Base-by-base conservation (phyloP, 1,140 invertebrate species). In the Calycopis cecrops region DNA sequence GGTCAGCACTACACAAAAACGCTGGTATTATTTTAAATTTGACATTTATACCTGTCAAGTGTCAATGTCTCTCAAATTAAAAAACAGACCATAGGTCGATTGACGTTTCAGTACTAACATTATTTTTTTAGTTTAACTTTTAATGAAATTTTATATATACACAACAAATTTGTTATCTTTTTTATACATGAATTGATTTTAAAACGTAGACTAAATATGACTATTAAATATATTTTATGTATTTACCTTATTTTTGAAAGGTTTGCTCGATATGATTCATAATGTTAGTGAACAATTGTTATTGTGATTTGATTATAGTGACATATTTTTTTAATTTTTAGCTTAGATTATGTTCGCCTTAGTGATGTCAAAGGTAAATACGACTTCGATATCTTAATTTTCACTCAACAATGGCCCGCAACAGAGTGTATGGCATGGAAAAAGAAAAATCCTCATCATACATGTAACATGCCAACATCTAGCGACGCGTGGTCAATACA, bases 381-480 rank as follows among this genome's bases (percentile, higher is more conserved):
- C 42, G 60, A 73, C 0, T 96, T 93, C 89, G 94, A 96, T 73
- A 75, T 94, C 11, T 62, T 96, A 11, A 92, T 96, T 51, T 96
- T 95, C 69, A 94, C 93, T 1, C 94, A 96, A 77, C 90, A 91
- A 62, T 96, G 94, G 94, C 94, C 94, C 0, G 88, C 91, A 21
- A 94, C 93, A 0, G 91, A 91, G 9, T 96, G 95, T 72, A 90
- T 90, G 44, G 82, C 90, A 55, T 95, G 94, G 93, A 87, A 83
- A 51, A 89, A 93, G 60, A 88, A 92, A 52, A 88, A 90, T 33
- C 68, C 84, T 0, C 78, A 73, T 0, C 90, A 93, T 63, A 88
- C 83, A 9, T 96, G 94, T 66, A 71, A 75, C 1, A 77, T 95
- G 56, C 93, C 93, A 8, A 72, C 71, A 0, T 82, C 89, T 35